phyloP scores from a whole-genome alignment of 2,888 invertebrate genomes.

The Drosophila buzzatii region DNA sequence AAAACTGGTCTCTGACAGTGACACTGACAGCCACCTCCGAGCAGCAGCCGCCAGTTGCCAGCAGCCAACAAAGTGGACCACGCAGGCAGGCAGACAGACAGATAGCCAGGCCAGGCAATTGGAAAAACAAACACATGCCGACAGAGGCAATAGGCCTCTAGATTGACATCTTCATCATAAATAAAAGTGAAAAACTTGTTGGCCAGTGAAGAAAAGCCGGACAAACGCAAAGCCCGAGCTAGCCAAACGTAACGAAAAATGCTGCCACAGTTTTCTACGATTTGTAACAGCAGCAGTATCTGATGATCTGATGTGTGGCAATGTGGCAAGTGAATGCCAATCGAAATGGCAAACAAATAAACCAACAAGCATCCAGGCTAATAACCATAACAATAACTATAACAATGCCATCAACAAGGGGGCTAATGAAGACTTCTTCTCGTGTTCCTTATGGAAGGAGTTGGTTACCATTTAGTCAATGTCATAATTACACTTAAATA shows the following conservation, averaged over 20 bases:
- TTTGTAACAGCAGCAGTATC: constrained; percentile 43
- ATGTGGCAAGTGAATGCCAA: constrained; percentile 77
- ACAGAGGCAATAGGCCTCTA: constrained; percentile 54
- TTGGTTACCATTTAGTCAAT: constrained; percentile 16
- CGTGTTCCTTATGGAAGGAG: constrained; percentile 16
- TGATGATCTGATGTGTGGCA: constrained; percentile 42
- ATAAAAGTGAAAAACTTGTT: constrained; percentile 81
- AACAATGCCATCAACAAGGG: constrained; percentile 58
- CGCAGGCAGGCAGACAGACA: constrained; percentile 3
- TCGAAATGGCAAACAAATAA: constrained; percentile 77
- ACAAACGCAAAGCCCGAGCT: constrained; percentile 29
- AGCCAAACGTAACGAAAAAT: constrained; percentile 43
- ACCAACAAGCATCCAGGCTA: constrained; percentile 44
- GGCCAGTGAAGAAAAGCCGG: constrained; percentile 40
- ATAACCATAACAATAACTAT: constrained; percentile 75
- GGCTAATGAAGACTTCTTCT: constrained; percentile 65
- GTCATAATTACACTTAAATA: constrained; percentile 75
- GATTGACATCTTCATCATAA: constrained; percentile 84
- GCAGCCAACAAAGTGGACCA: constrained; percentile 39
- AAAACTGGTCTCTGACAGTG: constrained; percentile 63
- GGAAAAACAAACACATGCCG: constrained; percentile 75
- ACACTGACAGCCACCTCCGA: constrained; percentile 64
- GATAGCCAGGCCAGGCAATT: constrained; percentile 44
- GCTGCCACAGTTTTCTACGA: constrained; percentile 59
- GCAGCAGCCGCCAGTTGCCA: constrained; percentile 29